A percentile compares a stretch with the other conserved stretches of the same genome.
Conservation (phyloP, 2,113 vertebrate species). For the Ciconia boyciana region DNA sequence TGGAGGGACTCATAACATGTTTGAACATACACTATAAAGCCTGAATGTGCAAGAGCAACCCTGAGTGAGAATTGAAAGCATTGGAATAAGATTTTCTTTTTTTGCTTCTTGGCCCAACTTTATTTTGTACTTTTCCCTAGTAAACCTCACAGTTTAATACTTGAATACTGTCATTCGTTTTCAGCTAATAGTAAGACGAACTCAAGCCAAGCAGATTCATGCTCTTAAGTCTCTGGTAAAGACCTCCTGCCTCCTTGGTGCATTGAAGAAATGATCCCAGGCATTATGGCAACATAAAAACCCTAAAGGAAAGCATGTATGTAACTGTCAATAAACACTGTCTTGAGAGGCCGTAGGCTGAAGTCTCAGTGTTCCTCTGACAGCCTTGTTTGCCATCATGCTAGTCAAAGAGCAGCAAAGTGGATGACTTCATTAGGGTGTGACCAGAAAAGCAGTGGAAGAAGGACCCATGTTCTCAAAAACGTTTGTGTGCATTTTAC, state of each 20-base stretch:
- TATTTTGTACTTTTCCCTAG: neutral
- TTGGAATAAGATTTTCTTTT: neutral
- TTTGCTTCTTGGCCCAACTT: neutral
- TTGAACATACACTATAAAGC: neutral
- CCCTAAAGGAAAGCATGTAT: neutral
- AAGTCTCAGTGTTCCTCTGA: neutral
- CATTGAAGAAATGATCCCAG: neutral
- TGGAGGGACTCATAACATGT: rapidly evolving
- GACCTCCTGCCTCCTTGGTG: neutral
- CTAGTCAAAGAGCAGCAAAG: neutral
- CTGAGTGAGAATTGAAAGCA: neutral
- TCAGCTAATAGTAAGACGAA: neutral
- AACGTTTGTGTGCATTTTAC: neutral
- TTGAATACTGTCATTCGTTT: neutral
- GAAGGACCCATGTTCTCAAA: neutral
- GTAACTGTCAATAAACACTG: neutral
- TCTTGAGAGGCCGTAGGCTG: neutral
- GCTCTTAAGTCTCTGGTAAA: neutral
- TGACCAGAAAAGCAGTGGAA: neutral
- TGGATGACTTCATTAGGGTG: neutral
- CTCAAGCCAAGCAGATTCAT: neutral
- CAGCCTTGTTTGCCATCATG: neutral
- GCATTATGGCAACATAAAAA: neutral
- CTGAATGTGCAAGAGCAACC: neutral
- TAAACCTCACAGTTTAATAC: neutral